phyloP scores from a whole-genome alignment of 2,888 invertebrate genomes.

The Ethmia dodecea region DNA sequence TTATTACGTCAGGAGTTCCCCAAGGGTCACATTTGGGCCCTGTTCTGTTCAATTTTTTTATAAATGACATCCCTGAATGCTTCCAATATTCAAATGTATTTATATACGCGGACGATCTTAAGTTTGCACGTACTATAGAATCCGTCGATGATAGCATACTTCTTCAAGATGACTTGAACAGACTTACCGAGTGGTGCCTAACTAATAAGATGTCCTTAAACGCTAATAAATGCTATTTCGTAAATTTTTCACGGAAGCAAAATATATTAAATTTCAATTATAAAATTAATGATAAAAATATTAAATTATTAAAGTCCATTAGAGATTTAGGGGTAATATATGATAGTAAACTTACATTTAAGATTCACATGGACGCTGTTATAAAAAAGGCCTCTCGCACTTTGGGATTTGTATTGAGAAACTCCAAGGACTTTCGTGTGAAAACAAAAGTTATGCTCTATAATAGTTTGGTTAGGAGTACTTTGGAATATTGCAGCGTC shows the following conservation, averaged over 20 bases:
- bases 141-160: background rate
- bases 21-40: constrained; percentile 1
- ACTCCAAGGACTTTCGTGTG: no score
- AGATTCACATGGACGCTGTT: no score
- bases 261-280: background rate
- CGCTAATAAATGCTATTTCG: background rate
- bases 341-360: no score
- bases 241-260: background rate
- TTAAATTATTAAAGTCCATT: no score
- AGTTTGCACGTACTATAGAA: background rate
- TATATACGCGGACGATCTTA: constrained; percentile 1
- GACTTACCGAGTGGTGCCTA: background rate
- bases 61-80: background rate
- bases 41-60: constrained; percentile 1
- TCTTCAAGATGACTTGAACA: constrained; percentile 1
- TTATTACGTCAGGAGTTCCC: background rate
- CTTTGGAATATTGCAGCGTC: no score
- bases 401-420: no score
- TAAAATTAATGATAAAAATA: background rate
- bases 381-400: no score
- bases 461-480: no score
- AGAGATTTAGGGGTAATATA: no score
- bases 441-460: no score
- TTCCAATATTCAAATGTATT: background rate
- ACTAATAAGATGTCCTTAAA: background rate